A percentile compares a stretch with the other conserved stretches of the same genome.
phyloP scores from a whole-genome alignment of 2,113 vertebrate species.

The Python bivittatus region DNA sequence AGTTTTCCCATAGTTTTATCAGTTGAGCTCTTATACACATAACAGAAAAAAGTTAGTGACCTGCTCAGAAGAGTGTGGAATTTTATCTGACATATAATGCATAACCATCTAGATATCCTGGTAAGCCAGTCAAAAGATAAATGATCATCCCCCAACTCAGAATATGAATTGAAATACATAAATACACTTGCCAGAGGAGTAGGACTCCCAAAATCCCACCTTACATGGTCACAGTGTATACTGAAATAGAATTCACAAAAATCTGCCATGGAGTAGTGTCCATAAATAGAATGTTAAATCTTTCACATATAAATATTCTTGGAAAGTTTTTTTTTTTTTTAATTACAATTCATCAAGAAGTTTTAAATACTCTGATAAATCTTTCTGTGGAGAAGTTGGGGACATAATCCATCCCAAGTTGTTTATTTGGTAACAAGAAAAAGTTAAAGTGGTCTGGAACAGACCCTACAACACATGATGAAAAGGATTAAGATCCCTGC shows the following conservation, averaged over 20 bases:
- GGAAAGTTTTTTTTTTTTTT: not conserved
- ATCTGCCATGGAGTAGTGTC: no score
- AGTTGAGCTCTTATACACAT: not conserved
- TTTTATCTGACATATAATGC: not conserved
- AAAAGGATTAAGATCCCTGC: not conserved
- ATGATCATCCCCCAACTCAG: not conserved
- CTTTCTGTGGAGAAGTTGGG: constrained; percentile 17
- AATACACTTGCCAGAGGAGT: no score
- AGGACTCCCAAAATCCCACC: no score
- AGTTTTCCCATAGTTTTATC: not conserved
- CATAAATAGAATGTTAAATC: no score
- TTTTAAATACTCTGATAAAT: not conserved
- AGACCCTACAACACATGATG: constrained; percentile 34
- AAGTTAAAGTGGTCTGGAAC: not conserved
- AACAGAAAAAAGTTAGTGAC: not conserved
- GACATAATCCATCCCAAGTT: constrained; percentile 21
- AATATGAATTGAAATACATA: no score
- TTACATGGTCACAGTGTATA: no score
- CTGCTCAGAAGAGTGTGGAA: not conserved
- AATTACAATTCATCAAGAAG: not conserved
- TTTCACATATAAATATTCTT: no score
- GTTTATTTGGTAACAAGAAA: constrained; percentile 36
- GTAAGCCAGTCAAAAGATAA: not conserved
- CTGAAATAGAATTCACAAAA: no score
- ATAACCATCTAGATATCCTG: not conserved